These are phyloP conservation scores for Himalopsyche kuldschensis DNA, from an alignment of 2,888 invertebrate genomes.

Conservation along the genomic window DNA sequence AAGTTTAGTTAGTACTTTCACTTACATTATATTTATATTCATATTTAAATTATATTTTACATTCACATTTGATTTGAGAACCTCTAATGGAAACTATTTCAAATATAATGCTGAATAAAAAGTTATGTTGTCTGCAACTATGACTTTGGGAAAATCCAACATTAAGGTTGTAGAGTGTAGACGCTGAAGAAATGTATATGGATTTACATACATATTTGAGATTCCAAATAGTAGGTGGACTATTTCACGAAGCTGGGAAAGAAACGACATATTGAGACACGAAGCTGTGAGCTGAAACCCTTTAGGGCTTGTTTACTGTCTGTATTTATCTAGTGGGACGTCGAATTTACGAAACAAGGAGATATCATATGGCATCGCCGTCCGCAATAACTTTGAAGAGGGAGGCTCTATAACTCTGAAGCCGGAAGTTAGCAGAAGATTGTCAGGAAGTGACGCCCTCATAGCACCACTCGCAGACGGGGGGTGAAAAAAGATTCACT, in stretches of 20 bases:
- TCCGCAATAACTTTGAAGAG: conserved; percentile 1
- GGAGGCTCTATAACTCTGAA: conserved; percentile 12
- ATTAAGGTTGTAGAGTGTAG: no score
- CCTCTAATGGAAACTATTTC: no score
- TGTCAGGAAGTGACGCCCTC: conserved; percentile 22
- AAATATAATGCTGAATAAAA: no score
- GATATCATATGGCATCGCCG: conserved; percentile 14
- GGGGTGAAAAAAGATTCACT: background rate
- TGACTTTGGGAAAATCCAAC: no score
- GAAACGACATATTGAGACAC: background rate
- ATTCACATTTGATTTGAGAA: no score
- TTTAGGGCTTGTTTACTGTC: background rate
- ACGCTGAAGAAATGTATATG: no score
- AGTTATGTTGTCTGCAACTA: no score
- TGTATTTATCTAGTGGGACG: background rate
- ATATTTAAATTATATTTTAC: no score
- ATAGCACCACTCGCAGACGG: background rate
- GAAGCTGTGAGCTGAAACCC: background rate
- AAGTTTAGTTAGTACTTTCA: no score
- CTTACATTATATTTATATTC: no score
- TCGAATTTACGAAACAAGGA: background rate
- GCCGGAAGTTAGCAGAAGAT: conserved; percentile 26
- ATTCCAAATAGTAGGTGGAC: no score
- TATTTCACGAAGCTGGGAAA: background rate
- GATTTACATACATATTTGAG: no score